phyloP scores from a whole-genome alignment of 2,797 vertebrate species.

The Tenualosa ilisha region DNA sequence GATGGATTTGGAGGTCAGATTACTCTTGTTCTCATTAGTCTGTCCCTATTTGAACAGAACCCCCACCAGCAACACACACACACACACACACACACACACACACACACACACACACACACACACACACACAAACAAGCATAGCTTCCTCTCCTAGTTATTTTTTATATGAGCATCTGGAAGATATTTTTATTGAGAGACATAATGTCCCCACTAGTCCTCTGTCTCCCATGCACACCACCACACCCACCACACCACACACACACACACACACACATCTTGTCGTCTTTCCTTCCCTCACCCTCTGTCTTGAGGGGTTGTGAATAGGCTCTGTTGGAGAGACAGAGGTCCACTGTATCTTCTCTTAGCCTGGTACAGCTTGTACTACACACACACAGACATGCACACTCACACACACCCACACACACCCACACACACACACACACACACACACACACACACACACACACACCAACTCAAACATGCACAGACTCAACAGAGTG shows the following conservation, averaged over 20 bases:
- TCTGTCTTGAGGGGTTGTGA: conserved; percentile 31
- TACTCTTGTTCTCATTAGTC: conserved; percentile 41
- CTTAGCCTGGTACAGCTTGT: conserved; percentile 67
- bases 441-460: background rate
- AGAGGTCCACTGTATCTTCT: conserved; percentile 10
- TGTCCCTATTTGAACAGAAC: conserved; percentile 15
- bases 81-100: background rate
- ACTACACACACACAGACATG: conserved; percentile 49
- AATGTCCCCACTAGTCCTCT: background rate
- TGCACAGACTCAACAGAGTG: conserved; percentile 46
- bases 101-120: background rate
- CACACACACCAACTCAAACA: conserved; percentile 35
- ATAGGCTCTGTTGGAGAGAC: conserved; percentile 27
- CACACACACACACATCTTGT: background rate
- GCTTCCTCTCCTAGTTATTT: background rate
- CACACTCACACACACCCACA: background rate
- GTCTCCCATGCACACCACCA: too few relatives aligned
- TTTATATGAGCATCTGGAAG: background rate
- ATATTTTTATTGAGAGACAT: background rate
- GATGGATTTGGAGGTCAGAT: conserved; percentile 45
- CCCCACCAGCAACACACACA: background rate
- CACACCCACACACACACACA: conserved; percentile 50
- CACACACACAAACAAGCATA: background rate
- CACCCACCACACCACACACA: too few relatives aligned
- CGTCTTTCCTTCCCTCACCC: background rate